Evolutionary conservation across 2,888 invertebrate species (phyloP).

Genomic region (Mylabris sibirica): DNA sequence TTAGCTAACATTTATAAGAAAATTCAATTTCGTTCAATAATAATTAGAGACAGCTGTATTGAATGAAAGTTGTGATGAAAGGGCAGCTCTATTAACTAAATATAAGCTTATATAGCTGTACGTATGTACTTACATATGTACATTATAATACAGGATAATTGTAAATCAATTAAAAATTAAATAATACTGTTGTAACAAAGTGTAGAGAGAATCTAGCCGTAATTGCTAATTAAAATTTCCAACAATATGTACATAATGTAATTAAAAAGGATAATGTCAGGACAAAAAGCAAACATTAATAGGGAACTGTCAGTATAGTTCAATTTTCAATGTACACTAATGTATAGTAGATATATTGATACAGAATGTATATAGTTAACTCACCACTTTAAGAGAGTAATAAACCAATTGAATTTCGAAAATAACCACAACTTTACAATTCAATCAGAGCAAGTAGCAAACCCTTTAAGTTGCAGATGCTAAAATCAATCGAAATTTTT

Average conservation of each 20-base stretch:
- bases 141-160: not conserved
- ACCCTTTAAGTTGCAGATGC: too few relatives aligned
- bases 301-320: not conserved
- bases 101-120: not conserved
- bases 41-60: slow-evolving; percentile 7
- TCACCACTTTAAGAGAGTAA: too few relatives aligned
- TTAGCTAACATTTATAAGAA: slow-evolving; percentile 5
- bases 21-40: slow-evolving; percentile 9
- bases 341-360: too few relatives aligned
- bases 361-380: too few relatives aligned
- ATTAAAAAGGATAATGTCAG: slow-evolving; percentile 4
- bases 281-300: not conserved
- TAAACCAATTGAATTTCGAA: too few relatives aligned
- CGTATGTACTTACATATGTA: too few relatives aligned
- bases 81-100: not conserved
- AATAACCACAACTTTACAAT: too few relatives aligned
- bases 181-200: not conserved
- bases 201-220: not conserved
- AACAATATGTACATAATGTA: not conserved
- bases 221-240: not conserved
- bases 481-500: too few relatives aligned
- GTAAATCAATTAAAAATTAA: slow-evolving; percentile 9
- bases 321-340: too few relatives aligned
- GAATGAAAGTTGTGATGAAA: slow-evolving; percentile 2
- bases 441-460: too few relatives aligned